Evolutionary conservation across 2,888 invertebrate genomes (phyloP).

Genomic region (Amphimallon solstitiale): DNA sequence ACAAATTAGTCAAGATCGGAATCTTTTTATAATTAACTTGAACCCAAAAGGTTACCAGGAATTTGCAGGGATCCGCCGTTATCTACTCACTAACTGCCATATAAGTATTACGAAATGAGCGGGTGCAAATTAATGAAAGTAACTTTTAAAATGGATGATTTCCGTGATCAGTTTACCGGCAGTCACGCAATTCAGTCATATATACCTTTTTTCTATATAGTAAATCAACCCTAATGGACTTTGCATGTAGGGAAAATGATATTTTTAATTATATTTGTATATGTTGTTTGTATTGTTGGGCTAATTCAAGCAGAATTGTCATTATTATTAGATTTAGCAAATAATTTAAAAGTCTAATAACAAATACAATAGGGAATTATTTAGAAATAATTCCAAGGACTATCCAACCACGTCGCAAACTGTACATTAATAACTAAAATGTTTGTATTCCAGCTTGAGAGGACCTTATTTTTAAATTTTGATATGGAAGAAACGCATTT

Average conservation of each 20-base stretch:
- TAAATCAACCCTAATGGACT: slow-evolving; percentile 28
- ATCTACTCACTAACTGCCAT: slow-evolving; percentile 13
- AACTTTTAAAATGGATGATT: slow-evolving; percentile 28
- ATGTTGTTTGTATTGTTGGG: too few relatives aligned
- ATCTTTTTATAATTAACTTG: slow-evolving; percentile 30
- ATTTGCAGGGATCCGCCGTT: background rate
- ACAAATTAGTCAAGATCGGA: slow-evolving; percentile 28
- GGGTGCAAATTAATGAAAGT: slow-evolving; percentile 29
- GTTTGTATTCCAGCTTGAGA: too few relatives aligned
- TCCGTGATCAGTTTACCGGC: slow-evolving; percentile 21
- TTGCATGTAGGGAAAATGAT: background rate
- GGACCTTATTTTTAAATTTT: too few relatives aligned
- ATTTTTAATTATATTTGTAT: too few relatives aligned
- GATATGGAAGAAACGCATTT: too few relatives aligned
- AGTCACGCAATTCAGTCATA: slow-evolving; percentile 27
- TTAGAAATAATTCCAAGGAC: too few relatives aligned
- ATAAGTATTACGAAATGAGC: slow-evolving; percentile 21
- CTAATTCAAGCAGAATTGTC: too few relatives aligned
- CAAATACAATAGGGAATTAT: too few relatives aligned
- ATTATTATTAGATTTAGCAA: too few relatives aligned
- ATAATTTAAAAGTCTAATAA: too few relatives aligned
- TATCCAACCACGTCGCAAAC: too few relatives aligned
- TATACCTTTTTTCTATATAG: slow-evolving; percentile 3
- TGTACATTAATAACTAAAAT: too few relatives aligned
- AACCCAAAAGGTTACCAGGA: slow-evolving; percentile 18